phyloP scores from a whole-genome alignment of 2,113 vertebrate species.

The Laticauda colubrina region DNA sequence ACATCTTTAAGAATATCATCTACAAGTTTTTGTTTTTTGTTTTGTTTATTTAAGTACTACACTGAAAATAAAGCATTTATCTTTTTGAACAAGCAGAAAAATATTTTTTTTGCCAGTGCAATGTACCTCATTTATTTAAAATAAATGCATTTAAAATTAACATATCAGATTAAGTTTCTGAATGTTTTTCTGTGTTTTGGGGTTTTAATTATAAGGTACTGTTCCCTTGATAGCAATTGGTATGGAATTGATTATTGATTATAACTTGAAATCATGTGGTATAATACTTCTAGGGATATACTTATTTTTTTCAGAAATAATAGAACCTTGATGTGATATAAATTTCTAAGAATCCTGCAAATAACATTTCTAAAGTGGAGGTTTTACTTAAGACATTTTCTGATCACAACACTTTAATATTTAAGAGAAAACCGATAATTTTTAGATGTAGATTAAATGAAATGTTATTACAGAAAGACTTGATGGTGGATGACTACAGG shows the following conservation, averaged over 20 bases:
- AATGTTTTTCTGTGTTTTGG: not conserved
- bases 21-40: not conserved
- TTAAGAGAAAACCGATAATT: not conserved
- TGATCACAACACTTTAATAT: not conserved
- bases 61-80: not conserved
- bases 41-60: not conserved
- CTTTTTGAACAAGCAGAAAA: not conserved
- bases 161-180: not conserved
- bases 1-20: not conserved
- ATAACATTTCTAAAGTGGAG: not conserved
- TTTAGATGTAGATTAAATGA: not conserved
- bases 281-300: not conserved
- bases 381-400: not conserved
- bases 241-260: not conserved
- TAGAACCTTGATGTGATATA: not conserved
- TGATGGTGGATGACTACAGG: not conserved
- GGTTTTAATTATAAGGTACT: constrained; percentile 1
- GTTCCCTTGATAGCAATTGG: not conserved
- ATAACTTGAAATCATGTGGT: not conserved
- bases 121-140: not conserved
- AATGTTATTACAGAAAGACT: not conserved
- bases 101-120: not conserved
- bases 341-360: not conserved
- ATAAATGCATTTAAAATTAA: not conserved
- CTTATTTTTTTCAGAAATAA: not conserved